phyloP scores from a whole-genome alignment of 2,888 invertebrate genomes.

The Steinernema carpocapsae region DNA sequence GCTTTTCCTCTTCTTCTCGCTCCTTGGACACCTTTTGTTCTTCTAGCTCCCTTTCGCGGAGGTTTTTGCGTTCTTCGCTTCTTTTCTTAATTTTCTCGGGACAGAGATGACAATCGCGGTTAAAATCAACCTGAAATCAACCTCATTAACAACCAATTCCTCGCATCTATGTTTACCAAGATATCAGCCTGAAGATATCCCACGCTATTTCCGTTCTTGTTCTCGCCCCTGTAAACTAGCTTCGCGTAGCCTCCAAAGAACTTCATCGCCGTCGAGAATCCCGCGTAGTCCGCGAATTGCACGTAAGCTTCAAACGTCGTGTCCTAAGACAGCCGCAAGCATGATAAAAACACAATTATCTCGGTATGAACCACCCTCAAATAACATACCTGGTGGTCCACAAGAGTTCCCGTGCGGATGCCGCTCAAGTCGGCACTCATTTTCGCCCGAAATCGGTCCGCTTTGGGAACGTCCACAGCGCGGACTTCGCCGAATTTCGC shows the following conservation, averaged over 20 bases:
- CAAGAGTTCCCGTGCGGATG: constrained; percentile 36
- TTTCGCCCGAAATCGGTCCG: constrained; percentile 42
- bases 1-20: constrained; percentile 13
- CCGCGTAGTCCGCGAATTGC: constrained; percentile 47
- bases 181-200: constrained; percentile 29
- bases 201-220: constrained; percentile 8
- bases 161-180: not conserved
- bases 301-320: constrained; percentile 50
- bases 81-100: constrained; percentile 20
- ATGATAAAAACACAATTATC: not conserved
- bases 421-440: constrained; percentile 51
- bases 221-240: constrained; percentile 18
- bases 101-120: constrained; percentile 27
- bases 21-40: not conserved
- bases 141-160: not conserved
- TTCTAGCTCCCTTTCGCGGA: constrained; percentile 8
- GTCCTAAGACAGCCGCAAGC: constrained; percentile 42
- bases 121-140: constrained; percentile 11
- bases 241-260: constrained; percentile 41
- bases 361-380: constrained; percentile 37
- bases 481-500: constrained; percentile 45
- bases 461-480: constrained; percentile 47
- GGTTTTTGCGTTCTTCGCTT: not conserved
- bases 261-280: constrained; percentile 45
- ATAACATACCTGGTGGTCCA: constrained; percentile 13